A percentile compares a stretch with the other conserved stretches of the same genome.
phyloP scores from a whole-genome alignment of 2,797 vertebrate species.

The Heteromormyrus szaboi region DNA sequence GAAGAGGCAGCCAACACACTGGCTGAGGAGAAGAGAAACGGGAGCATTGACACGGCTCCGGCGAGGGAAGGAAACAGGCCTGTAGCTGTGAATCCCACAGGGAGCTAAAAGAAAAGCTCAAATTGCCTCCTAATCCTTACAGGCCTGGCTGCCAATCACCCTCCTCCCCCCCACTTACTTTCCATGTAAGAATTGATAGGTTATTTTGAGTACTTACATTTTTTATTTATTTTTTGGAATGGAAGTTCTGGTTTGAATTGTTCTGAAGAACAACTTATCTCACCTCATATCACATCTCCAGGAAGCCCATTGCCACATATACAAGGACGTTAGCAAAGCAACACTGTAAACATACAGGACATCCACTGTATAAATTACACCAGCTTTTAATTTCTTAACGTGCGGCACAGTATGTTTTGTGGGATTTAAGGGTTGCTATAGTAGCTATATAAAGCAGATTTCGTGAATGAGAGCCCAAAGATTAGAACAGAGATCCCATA shows the following conservation, averaged over 20 bases:
- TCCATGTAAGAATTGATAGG: neutral
- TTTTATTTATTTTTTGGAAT: neutral
- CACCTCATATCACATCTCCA: neutral
- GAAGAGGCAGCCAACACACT: conserved; percentile 32
- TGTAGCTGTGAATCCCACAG: conserved; percentile 40
- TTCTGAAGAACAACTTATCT: neutral
- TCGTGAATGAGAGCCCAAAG: neutral
- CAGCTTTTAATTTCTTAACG: neutral
- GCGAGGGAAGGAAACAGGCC: conserved; percentile 47
- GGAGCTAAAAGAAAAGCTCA: conserved; percentile 43
- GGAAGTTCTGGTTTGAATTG: neutral
- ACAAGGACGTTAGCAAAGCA: neutral
- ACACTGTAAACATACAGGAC: neutral
- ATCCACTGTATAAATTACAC: neutral
- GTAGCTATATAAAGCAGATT: neutral
- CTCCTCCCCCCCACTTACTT: neutral
- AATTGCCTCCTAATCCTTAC: conserved; percentile 50
- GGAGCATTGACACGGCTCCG: conserved; percentile 52
- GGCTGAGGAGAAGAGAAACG: conserved; percentile 50
- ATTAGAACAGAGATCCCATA: neutral
- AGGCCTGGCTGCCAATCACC: conserved; percentile 41
- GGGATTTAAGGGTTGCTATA: neutral
- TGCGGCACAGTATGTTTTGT: neutral
- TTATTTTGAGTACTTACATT: neutral
- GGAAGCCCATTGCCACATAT: neutral